phyloP scores from a whole-genome alignment of 2,888 invertebrate genomes.

The Linnaemya tessellans region DNA sequence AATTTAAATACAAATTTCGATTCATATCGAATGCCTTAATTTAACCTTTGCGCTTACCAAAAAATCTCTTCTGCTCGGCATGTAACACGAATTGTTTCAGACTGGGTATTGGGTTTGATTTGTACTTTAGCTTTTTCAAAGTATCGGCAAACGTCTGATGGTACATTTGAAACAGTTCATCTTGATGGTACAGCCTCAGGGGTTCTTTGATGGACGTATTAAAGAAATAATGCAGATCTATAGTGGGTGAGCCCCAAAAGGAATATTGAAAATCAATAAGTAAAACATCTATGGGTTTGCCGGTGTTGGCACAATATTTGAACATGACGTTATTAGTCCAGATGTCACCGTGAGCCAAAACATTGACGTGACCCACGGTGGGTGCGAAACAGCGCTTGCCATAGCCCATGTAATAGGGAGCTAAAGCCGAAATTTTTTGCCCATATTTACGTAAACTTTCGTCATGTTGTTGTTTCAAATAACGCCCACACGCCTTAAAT shows the following conservation, averaged over 20 bases:
- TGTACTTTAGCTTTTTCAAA: constrained; percentile 77
- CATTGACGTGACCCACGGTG: constrained; percentile 78
- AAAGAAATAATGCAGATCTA: constrained; percentile 82
- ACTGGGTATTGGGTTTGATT: constrained; percentile 78
- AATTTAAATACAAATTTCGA: no score
- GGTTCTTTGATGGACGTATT: constrained; percentile 81
- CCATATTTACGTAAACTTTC: constrained; percentile 76
- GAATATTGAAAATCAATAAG: constrained; percentile 82
- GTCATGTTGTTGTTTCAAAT: constrained; percentile 75
- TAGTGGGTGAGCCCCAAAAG: constrained; percentile 81
- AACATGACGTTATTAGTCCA: constrained; percentile 83
- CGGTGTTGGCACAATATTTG: constrained; percentile 77
- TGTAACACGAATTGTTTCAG: constrained; percentile 79
- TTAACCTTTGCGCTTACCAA: constrained; percentile 78
- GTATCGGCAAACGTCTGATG: constrained; percentile 77
- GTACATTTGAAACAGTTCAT: constrained; percentile 79
- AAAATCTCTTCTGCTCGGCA: constrained; percentile 79
- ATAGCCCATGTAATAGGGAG: constrained; percentile 81
- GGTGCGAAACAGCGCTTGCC: constrained; percentile 79
- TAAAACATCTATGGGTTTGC: constrained; percentile 78
- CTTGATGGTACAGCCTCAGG: constrained; percentile 78
- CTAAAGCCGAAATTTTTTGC: constrained; percentile 78
- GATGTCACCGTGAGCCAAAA: constrained; percentile 81
- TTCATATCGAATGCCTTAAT: no score
- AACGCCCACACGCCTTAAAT: constrained; percentile 78